A percentile compares a stretch with the other conserved stretches of the same genome.
Evolutionary conservation across 2,797 vertebrate species (phyloP).

Genomic region (Anomalospiza imberbis): DNA sequence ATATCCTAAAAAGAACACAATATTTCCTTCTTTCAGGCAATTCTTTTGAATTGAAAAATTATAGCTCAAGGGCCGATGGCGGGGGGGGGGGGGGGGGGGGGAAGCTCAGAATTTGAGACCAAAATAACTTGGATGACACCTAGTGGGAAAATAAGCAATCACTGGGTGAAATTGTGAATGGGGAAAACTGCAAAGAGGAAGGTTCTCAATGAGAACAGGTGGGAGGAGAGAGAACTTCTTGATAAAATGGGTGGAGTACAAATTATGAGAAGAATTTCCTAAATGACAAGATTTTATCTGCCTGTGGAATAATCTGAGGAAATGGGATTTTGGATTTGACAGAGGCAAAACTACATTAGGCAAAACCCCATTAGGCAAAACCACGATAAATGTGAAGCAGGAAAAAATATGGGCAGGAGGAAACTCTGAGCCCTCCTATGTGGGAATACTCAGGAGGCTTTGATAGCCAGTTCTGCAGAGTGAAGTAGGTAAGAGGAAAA

Average conservation of each 20-base stretch:
- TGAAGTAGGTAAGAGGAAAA: not conserved
- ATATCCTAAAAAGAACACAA: not conserved
- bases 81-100: too few relatives aligned
- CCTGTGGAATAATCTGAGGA: not conserved
- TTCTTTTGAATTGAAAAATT: not conserved
- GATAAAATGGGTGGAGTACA: not conserved
- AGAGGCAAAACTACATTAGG: not conserved
- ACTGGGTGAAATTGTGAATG: not conserved
- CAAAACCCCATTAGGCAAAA: not conserved
- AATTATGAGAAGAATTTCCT: not conserved
- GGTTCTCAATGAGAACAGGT: not conserved
- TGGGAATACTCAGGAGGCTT: not conserved
- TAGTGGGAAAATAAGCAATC: not conserved
- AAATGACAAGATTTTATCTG: not conserved
- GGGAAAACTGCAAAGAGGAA: not conserved
- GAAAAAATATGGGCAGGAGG: not conserved
- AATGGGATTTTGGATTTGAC: not conserved
- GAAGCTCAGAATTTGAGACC: not conserved
- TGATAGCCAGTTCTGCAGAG: not conserved
- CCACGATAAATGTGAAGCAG: not conserved
- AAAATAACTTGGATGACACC: slow-evolving; percentile 21
- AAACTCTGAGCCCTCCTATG: not conserved
- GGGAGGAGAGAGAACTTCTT: not conserved
- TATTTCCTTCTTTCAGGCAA: not conserved
- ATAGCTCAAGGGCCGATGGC: not conserved